phyloP scores from a whole-genome alignment of 53 echinoderm and acorn worm species.

The Arbacia lixula region DNA sequence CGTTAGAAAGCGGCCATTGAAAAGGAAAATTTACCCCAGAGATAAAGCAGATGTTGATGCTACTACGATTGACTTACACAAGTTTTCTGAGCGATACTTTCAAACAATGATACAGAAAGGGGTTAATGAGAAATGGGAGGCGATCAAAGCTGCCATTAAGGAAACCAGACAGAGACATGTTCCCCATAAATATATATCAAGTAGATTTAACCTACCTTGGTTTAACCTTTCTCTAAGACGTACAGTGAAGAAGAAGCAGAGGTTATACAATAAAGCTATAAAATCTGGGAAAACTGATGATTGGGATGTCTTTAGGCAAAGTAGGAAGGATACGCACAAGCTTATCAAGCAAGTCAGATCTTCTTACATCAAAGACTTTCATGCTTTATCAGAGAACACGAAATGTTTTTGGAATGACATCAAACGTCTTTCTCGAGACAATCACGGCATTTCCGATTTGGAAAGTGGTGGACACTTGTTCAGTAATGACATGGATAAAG shows the following conservation, averaged over 20 bases:
- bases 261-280: constrained; percentile 44
- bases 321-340: constrained; percentile 14
- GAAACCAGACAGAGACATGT: constrained; percentile 21
- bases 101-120: neutral
- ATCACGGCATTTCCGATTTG: neutral
- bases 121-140: constrained; percentile 42
- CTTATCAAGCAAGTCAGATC: constrained; percentile 19
- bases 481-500: neutral
- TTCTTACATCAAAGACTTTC: constrained; percentile 1
- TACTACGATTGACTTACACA: neutral
- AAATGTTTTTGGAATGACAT: neutral
- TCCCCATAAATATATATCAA: neutral
- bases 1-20: constrained; percentile 31
- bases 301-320: constrained; percentile 9
- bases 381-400: neutral
- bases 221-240: constrained; percentile 26
- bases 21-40: constrained; percentile 35
- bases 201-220: neutral
- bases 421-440: neutral
- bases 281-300: neutral
- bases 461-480: neutral
- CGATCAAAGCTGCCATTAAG: constrained; percentile 13
- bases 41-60: constrained; percentile 45
- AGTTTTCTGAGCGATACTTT: constrained; percentile 21
- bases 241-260: constrained; percentile 44